Evolutionary conservation across 2,888 invertebrate genomes (phyloP), one percentile per base, ranked within the genome.

Genomic region (Chaetogeoica ovagalla): DNA sequence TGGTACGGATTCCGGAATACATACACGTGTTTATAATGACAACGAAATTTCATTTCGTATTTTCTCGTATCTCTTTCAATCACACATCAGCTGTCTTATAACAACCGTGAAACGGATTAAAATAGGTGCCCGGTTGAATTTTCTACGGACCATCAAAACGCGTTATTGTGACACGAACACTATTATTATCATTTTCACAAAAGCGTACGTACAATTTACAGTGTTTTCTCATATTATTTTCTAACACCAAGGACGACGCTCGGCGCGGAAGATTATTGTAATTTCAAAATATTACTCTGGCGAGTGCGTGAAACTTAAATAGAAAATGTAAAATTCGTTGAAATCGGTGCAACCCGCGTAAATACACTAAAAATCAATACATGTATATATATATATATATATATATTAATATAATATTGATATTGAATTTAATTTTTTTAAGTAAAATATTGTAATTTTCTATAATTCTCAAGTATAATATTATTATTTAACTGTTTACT

Each of bases 91-190:
- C 55, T 1, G 48, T 11, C 48, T n/a, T 15, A 48, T 37, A 55
- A 17, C 43, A 57, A 76, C 75, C 66, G 48, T 76, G 60, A 77
- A 57, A 77, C 48, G 60, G 30, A 48, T 69, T 76, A 63, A 60
- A 68, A 43, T 43, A 43, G 43, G 48, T 69, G 21, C 15, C 8
- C 52, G 39, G 75, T 57, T 59, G 48, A 62, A 77, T 76, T 76
- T 68, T 76, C 59, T 48, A 76, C 48, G 69, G 48, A 77, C 63
- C 68, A 7, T 77, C 60, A 17, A 77, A 57, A 48, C 11, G 11
- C 60, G 37, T 60, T 60, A 77, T 77, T 77, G 76, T 77, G 52
- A 69, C 11, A 52, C 30, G 69, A 30, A 60, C 13, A 19, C 52
- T 39, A 69, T 48, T 77, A 69, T 76, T 30, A 60, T 68, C 59